Evolutionary conservation across 2,113 vertebrate species (phyloP).

Genomic region (Urocitellus parryii): DNA sequence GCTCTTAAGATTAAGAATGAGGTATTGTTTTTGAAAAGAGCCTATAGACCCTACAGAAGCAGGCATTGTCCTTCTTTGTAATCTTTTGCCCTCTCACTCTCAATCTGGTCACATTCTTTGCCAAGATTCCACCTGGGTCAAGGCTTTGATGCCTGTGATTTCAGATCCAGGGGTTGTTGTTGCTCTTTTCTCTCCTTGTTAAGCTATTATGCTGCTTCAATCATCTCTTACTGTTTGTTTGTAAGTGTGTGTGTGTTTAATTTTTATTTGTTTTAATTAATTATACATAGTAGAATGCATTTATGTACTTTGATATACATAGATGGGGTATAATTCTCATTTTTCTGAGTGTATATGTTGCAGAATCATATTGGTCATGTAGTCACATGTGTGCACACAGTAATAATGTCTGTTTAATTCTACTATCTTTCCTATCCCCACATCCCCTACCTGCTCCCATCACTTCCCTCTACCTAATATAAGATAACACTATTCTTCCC

Average conservation of each 20-base stretch:
- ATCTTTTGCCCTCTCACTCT: not conserved
- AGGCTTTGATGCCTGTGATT: not conserved
- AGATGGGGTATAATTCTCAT: too few relatives aligned
- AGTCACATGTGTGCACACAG: too few relatives aligned
- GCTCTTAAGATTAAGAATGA: not conserved
- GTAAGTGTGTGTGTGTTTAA: not conserved
- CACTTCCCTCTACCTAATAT: too few relatives aligned
- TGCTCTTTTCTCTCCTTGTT: not conserved
- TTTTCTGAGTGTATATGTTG: too few relatives aligned
- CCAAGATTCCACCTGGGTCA: not conserved
- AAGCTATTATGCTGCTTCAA: not conserved
- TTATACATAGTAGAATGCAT: too few relatives aligned
- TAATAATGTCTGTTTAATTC: too few relatives aligned
- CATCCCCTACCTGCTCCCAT: too few relatives aligned
- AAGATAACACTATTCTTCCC: too few relatives aligned
- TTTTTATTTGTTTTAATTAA: too few relatives aligned
- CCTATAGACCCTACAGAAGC: not conserved
- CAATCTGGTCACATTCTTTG: not conserved
- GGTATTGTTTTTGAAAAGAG: not conserved
- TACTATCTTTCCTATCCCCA: too few relatives aligned
- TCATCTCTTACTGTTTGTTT: not conserved
- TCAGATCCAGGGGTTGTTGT: not conserved
- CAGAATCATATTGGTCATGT: too few relatives aligned
- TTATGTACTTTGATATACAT: too few relatives aligned
- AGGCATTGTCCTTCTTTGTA: not conserved